These are phyloP conservation scores for Rhinogobio ventralis DNA, from an alignment of 2,797 vertebrate species.

Conservation along the genomic window DNA sequence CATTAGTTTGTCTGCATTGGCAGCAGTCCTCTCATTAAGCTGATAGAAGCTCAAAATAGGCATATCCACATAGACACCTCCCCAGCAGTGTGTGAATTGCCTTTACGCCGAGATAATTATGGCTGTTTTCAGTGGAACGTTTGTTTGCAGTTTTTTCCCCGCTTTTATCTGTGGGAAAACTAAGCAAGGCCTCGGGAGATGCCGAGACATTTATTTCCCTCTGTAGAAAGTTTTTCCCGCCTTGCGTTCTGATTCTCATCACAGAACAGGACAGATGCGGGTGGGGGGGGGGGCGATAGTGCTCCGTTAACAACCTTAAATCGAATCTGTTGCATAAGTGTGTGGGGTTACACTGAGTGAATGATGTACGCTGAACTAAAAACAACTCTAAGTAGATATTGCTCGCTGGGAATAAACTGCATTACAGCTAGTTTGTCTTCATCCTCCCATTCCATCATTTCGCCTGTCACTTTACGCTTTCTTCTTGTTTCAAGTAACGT, in stretches of 20 bases:
- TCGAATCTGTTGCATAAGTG: slow-evolving; percentile 51
- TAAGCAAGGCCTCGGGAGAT: slow-evolving; percentile 54
- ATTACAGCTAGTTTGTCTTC: slow-evolving; percentile 44
- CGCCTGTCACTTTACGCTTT: slow-evolving; percentile 9
- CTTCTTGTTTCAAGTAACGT: slow-evolving; percentile 16
- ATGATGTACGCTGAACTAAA: slow-evolving; percentile 29
- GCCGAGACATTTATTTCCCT: slow-evolving; percentile 51
- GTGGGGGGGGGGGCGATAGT: slow-evolving; percentile 12
- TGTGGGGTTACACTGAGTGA: slow-evolving; percentile 21
- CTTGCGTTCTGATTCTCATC: slow-evolving; percentile 34
- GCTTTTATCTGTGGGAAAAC: slow-evolving; percentile 56
- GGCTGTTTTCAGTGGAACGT: slow-evolving; percentile 49
- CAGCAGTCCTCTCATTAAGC: slow-evolving; percentile 57
- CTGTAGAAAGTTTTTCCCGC: slow-evolving; percentile 54
- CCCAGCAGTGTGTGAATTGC: slow-evolving; percentile 38
- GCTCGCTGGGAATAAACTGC: slow-evolving; percentile 44
- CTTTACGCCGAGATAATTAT: slow-evolving; percentile 58
- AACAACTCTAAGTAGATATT: slow-evolving; percentile 38
- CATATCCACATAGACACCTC: slow-evolving; percentile 30
- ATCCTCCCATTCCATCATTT: slow-evolving; percentile 21
- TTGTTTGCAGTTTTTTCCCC: slow-evolving; percentile 52
- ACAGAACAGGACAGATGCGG: slow-evolving; percentile 26
- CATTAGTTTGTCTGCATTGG: slow-evolving; percentile 50
- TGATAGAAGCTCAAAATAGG: slow-evolving; percentile 59
- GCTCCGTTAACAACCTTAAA: slow-evolving; percentile 40